phyloP scores from a whole-genome alignment of 1,140 invertebrate species.

The Leptopilina clavipes region DNA sequence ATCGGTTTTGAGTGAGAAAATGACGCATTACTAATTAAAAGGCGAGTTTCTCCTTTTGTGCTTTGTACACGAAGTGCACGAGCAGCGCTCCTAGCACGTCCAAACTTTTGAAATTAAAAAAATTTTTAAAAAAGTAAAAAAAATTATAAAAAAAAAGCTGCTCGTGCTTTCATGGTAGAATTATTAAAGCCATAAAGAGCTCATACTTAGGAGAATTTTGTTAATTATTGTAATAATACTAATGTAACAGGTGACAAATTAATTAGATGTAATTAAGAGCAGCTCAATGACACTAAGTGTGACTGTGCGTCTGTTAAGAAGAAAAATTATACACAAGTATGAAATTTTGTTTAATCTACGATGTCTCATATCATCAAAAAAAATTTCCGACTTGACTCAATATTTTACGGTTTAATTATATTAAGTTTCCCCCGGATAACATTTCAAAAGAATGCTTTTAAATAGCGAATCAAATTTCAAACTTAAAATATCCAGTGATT shows the following conservation, averaged over 20 bases:
- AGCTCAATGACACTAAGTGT: slow-evolving; percentile 70
- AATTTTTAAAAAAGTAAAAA: slow-evolving; percentile 18
- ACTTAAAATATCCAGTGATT: neutral
- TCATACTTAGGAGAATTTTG: slow-evolving; percentile 53
- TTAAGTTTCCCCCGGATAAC: slow-evolving; percentile 57
- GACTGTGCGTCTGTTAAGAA: slow-evolving; percentile 60
- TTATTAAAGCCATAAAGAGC: slow-evolving; percentile 49
- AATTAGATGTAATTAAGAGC: slow-evolving; percentile 64
- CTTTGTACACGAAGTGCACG: slow-evolving; percentile 36
- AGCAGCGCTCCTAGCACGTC: slow-evolving; percentile 52
- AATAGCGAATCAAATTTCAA: slow-evolving; percentile 41
- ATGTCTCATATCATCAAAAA: slow-evolving; percentile 61
- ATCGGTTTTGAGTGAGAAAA: slow-evolving; percentile 20
- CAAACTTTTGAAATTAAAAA: slow-evolving; percentile 32
- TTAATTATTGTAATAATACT: slow-evolving; percentile 52
- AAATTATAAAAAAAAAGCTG: slow-evolving; percentile 48
- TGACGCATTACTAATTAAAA: neutral
- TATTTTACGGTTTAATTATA: slow-evolving; percentile 39
- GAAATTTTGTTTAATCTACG: slow-evolving; percentile 54
- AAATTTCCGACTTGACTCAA: slow-evolving; percentile 54
- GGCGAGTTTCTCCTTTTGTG: slow-evolving; percentile 52
- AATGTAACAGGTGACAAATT: slow-evolving; percentile 48
- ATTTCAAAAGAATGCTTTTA: slow-evolving; percentile 57
- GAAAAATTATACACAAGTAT: slow-evolving; percentile 55
- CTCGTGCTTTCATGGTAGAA: slow-evolving; percentile 51